These are phyloP conservation scores for Cheilosia urbana DNA, from an alignment of 2,888 invertebrate species.

Conservation along the genomic window DNA sequence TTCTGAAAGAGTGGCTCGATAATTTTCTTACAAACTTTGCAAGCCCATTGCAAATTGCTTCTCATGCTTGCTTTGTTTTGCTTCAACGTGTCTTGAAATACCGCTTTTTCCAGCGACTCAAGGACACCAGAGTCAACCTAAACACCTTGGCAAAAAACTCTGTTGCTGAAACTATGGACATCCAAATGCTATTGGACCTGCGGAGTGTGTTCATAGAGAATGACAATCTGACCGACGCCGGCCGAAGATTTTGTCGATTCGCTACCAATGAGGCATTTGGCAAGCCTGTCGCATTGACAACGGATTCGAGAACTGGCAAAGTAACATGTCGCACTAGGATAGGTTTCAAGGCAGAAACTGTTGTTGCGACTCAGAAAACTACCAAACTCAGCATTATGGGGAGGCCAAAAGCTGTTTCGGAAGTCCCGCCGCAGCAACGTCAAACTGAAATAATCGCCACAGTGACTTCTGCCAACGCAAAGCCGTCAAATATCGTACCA, in stretches of 20 bases:
- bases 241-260: constrained; percentile 77
- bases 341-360: constrained; percentile 20
- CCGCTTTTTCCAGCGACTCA: constrained; percentile 77
- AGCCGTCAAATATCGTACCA: constrained; percentile 6
- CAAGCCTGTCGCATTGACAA: constrained; percentile 76
- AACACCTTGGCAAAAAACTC: constrained; percentile 71
- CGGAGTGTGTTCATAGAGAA: constrained; percentile 74
- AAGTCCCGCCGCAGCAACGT: constrained; percentile 13
- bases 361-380: neutral
- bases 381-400: neutral
- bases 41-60: constrained; percentile 77
- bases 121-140: constrained; percentile 75
- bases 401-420: constrained; percentile 4
- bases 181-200: constrained; percentile 76
- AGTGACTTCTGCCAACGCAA: neutral
- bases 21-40: constrained; percentile 78
- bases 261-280: constrained; percentile 75
- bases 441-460: constrained; percentile 27
- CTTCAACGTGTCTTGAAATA: constrained; percentile 77
- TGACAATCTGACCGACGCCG: constrained; percentile 75
- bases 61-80: constrained; percentile 77
- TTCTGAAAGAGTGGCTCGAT: constrained; percentile 77
- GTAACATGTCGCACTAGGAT: constrained; percentile 75
- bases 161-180: constrained; percentile 67
- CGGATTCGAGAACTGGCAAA: constrained; percentile 75